These are phyloP conservation scores for Tholera decimalis DNA, from an alignment of 2,888 invertebrate species.

Conservation along the genomic window DNA sequence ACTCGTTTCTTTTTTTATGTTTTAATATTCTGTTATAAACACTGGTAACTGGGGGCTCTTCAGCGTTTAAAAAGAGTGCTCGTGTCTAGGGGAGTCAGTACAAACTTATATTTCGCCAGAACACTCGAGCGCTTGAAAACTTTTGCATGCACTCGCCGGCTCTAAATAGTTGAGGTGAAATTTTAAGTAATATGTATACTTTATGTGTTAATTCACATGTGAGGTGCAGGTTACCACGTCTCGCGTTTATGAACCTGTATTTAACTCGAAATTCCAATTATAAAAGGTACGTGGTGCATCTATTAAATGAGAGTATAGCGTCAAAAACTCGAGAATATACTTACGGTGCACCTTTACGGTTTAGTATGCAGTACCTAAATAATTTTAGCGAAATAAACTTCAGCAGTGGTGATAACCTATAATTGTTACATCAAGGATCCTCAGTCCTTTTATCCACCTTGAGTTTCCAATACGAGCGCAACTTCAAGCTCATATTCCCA, in stretches of 20 bases:
- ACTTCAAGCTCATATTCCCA: constrained; percentile 42
- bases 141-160: constrained; percentile 46
- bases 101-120: constrained; percentile 46
- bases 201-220: constrained; percentile 28
- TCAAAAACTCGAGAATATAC: background rate
- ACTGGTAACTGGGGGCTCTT: constrained; percentile 10
- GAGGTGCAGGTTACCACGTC: constrained; percentile 27
- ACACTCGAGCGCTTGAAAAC: constrained; percentile 38
- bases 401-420: background rate
- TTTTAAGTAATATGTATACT: constrained; percentile 52
- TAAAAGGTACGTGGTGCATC: constrained; percentile 12
- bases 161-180: constrained; percentile 48
- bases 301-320: constrained; percentile 3
- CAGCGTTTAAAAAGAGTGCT: constrained; percentile 26
- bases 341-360: no score
- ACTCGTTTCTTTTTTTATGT: constrained; percentile 21
- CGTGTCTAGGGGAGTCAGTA: constrained; percentile 31
- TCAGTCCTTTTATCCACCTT: background rate
- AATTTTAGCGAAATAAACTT: constrained; percentile 3
- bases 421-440: background rate
- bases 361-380: background rate
- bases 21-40: constrained; percentile 28
- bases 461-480: constrained; percentile 32
- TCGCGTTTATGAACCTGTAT: constrained; percentile 20
- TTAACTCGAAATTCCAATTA: constrained; percentile 16